Evolutionary conservation across 37 sponge, comb jelly and placozoan species (phyloP), one percentile per base, ranked within the genome.

Genomic region (Crambe crambe): DNA sequence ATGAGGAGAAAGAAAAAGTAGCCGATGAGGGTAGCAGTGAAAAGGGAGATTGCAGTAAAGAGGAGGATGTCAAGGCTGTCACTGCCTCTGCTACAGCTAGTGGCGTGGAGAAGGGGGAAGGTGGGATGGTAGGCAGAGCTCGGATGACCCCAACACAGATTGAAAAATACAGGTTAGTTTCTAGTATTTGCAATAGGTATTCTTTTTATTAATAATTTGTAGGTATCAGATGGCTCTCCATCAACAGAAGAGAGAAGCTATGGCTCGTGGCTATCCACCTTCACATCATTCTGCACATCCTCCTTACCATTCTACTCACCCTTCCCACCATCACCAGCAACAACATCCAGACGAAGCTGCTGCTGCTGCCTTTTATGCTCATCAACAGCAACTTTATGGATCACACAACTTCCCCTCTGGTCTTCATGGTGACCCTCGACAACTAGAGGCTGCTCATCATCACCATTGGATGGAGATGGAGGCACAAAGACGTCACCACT

Each of bases 181-280:
- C 20, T 26, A 62, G 29, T 62, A 26, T n/a, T n/a, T n/a, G n/a
- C n/a, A n/a, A n/a, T n/a, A n/a, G n/a, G n/a, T n/a, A n/a, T n/a
- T n/a, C n/a, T n/a, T n/a, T n/a, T n/a, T n/a, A n/a, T n/a, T n/a
- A n/a, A n/a, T n/a, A n/a, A 42, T 42, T 2, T 65, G 40, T 29
- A 76, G 40, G 76, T 73, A 73, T 42, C 74, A 73, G 22, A n/a
- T n/a, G 29, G 8, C n/a, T 44, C 2, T 73, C 57, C 74, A 73
- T n/a, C 44, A 30, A 31, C 57, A 35, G 43, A 29, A 42, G 35
- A 40, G 39, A 57, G 57, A 56, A 23, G 57, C 57, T 6, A 35
- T 34, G 32, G 56, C 57, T 22, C 23, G 74, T 21, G 74, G 74
- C 56, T 74, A 74, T 32, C 58, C 74, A 56, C 58, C 58, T 8